Evolutionary conservation across 2,888 invertebrate species (phyloP).

Genomic region (Amphipoea lucens): DNA sequence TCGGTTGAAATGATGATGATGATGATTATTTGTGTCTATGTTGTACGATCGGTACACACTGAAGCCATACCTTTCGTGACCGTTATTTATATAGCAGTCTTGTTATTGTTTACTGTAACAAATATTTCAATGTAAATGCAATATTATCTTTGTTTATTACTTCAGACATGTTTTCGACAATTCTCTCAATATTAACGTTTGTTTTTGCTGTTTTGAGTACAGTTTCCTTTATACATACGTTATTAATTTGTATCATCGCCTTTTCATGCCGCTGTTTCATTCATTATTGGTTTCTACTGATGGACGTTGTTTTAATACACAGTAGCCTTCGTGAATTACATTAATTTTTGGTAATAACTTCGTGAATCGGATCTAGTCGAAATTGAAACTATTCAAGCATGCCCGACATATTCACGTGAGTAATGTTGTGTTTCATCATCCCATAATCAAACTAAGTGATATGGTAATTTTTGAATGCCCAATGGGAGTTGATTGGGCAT

Average conservation of each 20-base stretch:
- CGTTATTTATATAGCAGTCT: slow-evolving; percentile 17
- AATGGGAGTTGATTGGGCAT: too few species aligned
- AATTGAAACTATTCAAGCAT: background rate
- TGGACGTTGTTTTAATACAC: background rate
- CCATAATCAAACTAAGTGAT: background rate
- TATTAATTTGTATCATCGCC: background rate
- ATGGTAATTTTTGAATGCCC: too few species aligned
- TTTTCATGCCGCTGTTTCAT: background rate
- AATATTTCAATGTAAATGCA: background rate
- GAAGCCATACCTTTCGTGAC: background rate
- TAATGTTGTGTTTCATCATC: background rate
- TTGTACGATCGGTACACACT: background rate
- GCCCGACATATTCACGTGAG: background rate
- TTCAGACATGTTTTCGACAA: background rate
- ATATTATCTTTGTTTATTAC: slow-evolving; percentile 23
- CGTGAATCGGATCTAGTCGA: background rate
- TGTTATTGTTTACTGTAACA: slow-evolving; percentile 39
- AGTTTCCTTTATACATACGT: background rate
- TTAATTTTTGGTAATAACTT: background rate
- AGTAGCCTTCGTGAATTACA: background rate
- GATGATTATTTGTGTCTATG: background rate
- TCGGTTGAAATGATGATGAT: too few species aligned
- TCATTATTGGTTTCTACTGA: slow-evolving; percentile 48
- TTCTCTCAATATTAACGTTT: background rate
- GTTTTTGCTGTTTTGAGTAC: slow-evolving; percentile 12